phyloP scores from a whole-genome alignment of 2,797 vertebrate genomes.

The Gobio occitaniae region DNA sequence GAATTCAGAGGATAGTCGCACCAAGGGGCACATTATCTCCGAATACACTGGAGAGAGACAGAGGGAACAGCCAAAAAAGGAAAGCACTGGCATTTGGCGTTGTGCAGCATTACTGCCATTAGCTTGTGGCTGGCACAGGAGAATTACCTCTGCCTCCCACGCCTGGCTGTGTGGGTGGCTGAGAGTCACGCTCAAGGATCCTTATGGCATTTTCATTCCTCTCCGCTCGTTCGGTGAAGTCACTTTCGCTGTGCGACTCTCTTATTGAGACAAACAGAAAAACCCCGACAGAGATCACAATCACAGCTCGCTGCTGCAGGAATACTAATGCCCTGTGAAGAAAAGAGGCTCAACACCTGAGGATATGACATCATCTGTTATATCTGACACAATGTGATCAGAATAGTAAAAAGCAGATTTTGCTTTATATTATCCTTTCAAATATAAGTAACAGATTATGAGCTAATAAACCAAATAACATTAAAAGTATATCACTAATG shows the following conservation, averaged over 20 bases:
- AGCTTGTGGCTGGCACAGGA: slow-evolving; percentile 32
- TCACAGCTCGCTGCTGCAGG: background rate
- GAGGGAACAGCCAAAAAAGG: background rate
- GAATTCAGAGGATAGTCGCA: slow-evolving; percentile 8
- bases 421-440: background rate
- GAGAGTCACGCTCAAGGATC: slow-evolving; percentile 52
- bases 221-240: slow-evolving; percentile 19
- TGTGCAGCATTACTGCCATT: slow-evolving; percentile 30
- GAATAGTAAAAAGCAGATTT: slow-evolving; percentile 8
- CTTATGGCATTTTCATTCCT: slow-evolving; percentile 44
- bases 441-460: background rate
- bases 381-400: background rate
- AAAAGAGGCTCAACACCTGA: background rate
- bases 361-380: background rate
- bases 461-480: background rate
- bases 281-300: slow-evolving; percentile 10
- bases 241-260: slow-evolving; percentile 32
- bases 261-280: slow-evolving; percentile 41
- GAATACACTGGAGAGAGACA: background rate
- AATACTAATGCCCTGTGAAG: slow-evolving; percentile 24
- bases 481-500: background rate
- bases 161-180: slow-evolving; percentile 47
- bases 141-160: slow-evolving; percentile 50
- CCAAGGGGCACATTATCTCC: slow-evolving; percentile 3
- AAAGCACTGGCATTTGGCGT: slow-evolving; percentile 29